Percentiles rank a stretch among this genome's conserved stretches.
Conservation (phyloP, 2,113 vertebrate genomes). For the Turnix velox region DNA sequence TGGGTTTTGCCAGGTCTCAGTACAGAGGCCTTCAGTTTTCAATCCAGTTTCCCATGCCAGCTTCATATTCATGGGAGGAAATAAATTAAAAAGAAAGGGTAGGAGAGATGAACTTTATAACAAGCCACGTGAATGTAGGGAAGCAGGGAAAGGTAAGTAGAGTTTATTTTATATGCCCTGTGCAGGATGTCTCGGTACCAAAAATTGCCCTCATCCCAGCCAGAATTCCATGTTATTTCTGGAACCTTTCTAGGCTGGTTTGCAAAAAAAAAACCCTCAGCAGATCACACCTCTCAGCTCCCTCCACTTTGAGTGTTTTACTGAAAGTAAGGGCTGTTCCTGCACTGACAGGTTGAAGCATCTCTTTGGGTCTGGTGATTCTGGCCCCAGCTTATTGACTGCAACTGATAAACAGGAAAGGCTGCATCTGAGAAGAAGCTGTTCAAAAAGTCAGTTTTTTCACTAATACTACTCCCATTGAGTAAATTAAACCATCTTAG, state of each 20-base stretch:
- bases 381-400: neutral
- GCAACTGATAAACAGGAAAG: neutral
- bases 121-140: neutral
- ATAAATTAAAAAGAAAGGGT: constrained; percentile 1
- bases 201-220: constrained; percentile 14
- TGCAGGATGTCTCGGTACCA: constrained; percentile 19
- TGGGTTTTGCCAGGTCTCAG: neutral
- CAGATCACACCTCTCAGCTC: neutral
- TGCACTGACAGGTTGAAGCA: neutral
- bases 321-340: neutral
- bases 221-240: constrained; percentile 27
- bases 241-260: constrained; percentile 7
- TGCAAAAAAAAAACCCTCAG: neutral
- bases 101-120: neutral
- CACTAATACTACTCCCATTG: neutral
- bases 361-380: neutral
- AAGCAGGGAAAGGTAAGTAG: constrained; percentile 28
- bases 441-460: neutral
- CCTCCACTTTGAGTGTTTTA: neutral
- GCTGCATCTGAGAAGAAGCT: neutral
- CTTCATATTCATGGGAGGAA: neutral
- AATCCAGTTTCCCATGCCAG: neutral
- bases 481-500: neutral
- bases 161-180: constrained; percentile 50
- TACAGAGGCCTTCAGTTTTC: neutral